Conservation (phyloP, 2,888 invertebrate genomes). For the Crepidodera aurea region DNA sequence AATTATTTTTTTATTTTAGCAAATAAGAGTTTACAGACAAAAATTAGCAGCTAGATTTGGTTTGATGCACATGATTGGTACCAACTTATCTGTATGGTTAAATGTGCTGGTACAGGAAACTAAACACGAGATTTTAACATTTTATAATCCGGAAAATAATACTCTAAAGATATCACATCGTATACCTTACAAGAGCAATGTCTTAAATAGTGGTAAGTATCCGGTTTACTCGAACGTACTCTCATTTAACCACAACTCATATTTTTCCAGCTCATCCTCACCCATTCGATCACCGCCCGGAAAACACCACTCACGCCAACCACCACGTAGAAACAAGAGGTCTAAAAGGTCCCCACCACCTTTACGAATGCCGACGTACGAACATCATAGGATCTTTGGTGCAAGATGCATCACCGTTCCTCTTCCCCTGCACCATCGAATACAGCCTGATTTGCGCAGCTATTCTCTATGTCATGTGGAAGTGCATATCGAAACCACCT, state of each 20-base stretch:
- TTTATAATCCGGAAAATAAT: slow-evolving; percentile 89
- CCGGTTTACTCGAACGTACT: neutral
- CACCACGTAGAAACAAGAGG: slow-evolving; percentile 79
- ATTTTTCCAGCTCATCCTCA: slow-evolving; percentile 7
- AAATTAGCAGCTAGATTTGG: slow-evolving; percentile 92
- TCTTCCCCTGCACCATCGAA: slow-evolving; percentile 95
- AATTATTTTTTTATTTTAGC: slow-evolving; percentile 61
- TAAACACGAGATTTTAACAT: slow-evolving; percentile 91
- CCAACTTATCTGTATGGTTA: slow-evolving; percentile 98
- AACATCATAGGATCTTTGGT: slow-evolving; percentile 86
- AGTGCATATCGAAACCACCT: slow-evolving; percentile 78
- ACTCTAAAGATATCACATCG: slow-evolving; percentile 81
- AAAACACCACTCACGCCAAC: slow-evolving; percentile 54
- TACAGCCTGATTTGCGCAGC: slow-evolving; percentile 97
- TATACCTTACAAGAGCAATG: slow-evolving; percentile 67
- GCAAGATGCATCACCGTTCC: slow-evolving; percentile 66
- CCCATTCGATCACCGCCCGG: slow-evolving; percentile 1
- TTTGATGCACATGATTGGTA: slow-evolving; percentile 98
- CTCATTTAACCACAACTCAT: neutral
- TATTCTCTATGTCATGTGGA: slow-evolving; percentile 96
- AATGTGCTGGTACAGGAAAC: slow-evolving; percentile 94
- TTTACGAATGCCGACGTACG: slow-evolving; percentile 87
- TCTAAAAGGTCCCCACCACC: slow-evolving; percentile 85
- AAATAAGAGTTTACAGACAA: slow-evolving; percentile 81
- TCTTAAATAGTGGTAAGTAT: slow-evolving; percentile 42